phyloP scores from a whole-genome alignment of 2,113 vertebrate species.

The Enhydra lutris region DNA sequence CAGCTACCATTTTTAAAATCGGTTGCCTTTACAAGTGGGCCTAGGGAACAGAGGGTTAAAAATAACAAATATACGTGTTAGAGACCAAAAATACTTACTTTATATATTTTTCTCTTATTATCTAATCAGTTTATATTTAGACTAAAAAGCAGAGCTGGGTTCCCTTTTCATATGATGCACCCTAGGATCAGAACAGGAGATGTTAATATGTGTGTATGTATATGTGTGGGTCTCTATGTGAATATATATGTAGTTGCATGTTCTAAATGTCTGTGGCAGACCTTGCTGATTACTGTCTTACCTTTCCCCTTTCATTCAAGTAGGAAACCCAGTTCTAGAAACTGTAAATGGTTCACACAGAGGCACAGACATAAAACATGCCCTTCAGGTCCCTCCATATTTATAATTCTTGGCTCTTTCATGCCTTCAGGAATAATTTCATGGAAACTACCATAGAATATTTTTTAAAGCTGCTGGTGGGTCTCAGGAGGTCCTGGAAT shows the following conservation, averaged over 20 bases:
- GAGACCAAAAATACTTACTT: not conserved
- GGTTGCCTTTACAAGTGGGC: not conserved
- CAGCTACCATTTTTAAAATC: not conserved
- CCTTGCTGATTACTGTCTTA: not conserved
- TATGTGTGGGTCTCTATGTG: accelerated
- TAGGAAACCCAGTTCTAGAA: not conserved
- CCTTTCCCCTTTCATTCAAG: not conserved
- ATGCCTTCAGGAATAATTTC: not conserved
- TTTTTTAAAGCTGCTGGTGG: not conserved
- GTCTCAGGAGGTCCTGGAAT: not conserved
- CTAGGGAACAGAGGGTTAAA: not conserved
- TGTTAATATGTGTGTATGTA: not conserved
- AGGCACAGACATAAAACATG: not conserved
- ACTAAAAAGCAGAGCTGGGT: not conserved
- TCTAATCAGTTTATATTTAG: not conserved
- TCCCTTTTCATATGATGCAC: not conserved
- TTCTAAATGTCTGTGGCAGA: not conserved
- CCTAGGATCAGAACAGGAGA: not conserved
- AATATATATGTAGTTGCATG: not conserved
- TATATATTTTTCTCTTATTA: not conserved
- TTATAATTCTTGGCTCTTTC: not conserved
- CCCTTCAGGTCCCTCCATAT: not conserved
- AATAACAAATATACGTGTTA: not conserved
- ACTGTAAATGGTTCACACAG: not conserved
- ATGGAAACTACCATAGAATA: not conserved